Base-by-base conservation (phyloP, 2,113 vertebrate genomes). In the Lucifuga dentata region DNA sequence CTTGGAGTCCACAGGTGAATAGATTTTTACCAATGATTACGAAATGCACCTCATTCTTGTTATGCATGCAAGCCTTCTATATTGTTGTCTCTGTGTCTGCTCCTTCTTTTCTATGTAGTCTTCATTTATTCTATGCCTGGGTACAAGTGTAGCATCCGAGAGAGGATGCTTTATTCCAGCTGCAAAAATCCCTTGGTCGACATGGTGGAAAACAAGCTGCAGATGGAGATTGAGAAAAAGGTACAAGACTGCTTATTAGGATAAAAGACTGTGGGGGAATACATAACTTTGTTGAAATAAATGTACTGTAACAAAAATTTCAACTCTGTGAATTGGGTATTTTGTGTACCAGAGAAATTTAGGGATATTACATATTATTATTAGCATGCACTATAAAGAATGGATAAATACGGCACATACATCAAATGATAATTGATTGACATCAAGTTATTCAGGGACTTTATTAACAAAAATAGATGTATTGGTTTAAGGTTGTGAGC, bases 51-150 rank as follows among this genome's bases (percentile, higher is more conserved):
- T 9, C n/a, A 6, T 33, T 38, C 2, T 62, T 10, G 26, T 23
- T 23, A 5, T 8, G 4, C 12, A 12, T 5, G 11, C 12, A 3
- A 1, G 24, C 9, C 9, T 16, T 20, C 1, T 16, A 8, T 29
- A 12, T 58, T 0, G 13, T 7, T 56, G 11, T 33, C 3, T 29
- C 17, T 23, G 8, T 16, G n/a, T 20, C 11, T 1, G 0, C 33
- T 58, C 3, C 11, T 29, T 43, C 23, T 51, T 20, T 53, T 11
- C 17, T 53, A 81, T 82, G 21, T 90, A 99, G 97, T 99, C 83
- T 99, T 99, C 91, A 96, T 99, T 88, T 99, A 99, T 88, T 98
- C 98, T 41, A 99, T 99, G 97, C 97, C 97, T 11, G 97, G 97
- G 1, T 98, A 98, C 77, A 95, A 89, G 11, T 98, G 98, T 81